Evolutionary conservation across 2,888 invertebrate species (phyloP), one percentile per base, ranked within the genome.

Genomic region (Norana najaformis): DNA sequence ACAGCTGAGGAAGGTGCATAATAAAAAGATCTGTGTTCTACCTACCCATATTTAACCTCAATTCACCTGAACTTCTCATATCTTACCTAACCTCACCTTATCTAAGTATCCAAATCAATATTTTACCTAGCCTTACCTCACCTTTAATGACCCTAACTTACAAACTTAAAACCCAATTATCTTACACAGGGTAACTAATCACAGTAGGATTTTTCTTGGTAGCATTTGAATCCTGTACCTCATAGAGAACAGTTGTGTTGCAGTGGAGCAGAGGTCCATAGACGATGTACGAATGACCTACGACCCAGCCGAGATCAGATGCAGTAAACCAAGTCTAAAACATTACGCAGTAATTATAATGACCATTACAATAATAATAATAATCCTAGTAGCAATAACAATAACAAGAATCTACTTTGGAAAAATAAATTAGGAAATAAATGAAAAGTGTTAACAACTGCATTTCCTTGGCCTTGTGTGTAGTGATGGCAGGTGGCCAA

Each of bases 281-380:
- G 94, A 98, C 97, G 92, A 98, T 98, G 94, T 98, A 98, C 0
- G 98, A 98, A 94, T 98, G 98, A 0, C 98, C 98, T 0, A 98
- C 98, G 0, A 98, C 98, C 95, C 95, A 95, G 37, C 95, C 95
- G 0, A 95, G 93, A 92, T 95, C 83, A 83, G 98, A 98, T 0
- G 97, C 97, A 30, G 97, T 97, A 98, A 98, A 98, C 97, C 98
- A 98, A 47, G 97, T 96, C 94, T 94, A 91, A 91, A 88, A 89
- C 8, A 85, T 69, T 69, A 69, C n/a, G 69, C 69, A 69, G 11
- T 11, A 69, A 23, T 47, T 4, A 47, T 47, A 1, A 47, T 23
- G 23, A 47, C 23, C 6, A 47, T 47, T 5, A 47, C 8, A 23
- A 47, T 47, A 11, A 14, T 47, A 11, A 14, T 47, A 11, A 14